phyloP scores from a whole-genome alignment of 2,797 vertebrate genomes.

The Pelobates cultripes region DNA sequence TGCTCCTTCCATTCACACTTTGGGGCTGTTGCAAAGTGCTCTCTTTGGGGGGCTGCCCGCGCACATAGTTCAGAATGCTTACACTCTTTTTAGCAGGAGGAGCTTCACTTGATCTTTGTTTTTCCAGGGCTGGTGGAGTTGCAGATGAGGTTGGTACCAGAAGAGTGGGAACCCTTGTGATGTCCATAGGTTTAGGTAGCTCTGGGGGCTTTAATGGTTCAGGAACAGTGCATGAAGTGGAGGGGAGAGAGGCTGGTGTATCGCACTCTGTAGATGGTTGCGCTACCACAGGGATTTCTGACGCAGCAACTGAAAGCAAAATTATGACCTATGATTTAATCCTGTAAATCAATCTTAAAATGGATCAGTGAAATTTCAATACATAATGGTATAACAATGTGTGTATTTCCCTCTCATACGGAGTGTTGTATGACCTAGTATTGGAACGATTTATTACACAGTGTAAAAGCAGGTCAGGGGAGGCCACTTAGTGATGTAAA shows the following conservation, averaged over 20 bases:
- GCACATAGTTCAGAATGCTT: constrained; percentile 86
- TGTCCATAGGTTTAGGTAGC: constrained; percentile 73
- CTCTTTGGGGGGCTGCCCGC: constrained; percentile 86
- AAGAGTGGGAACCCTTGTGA: constrained; percentile 65
- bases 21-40: constrained; percentile 73
- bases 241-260: constrained; percentile 69
- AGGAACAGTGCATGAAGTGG: constrained; percentile 50
- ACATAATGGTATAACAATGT: too few species aligned
- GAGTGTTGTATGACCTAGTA: too few species aligned
- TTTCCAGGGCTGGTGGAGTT: constrained; percentile 69
- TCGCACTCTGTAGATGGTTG: constrained; percentile 77
- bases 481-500: too few species aligned
- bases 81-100: constrained; percentile 79
- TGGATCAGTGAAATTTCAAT: too few species aligned
- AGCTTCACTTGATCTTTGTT: constrained; percentile 76
- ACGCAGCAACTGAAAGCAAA: constrained; percentile 53
- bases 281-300: constrained; percentile 75
- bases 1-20: constrained; percentile 88
- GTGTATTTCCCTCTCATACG: too few species aligned
- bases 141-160: constrained; percentile 38
- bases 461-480: too few species aligned
- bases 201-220: constrained; percentile 73
- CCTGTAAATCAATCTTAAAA: too few species aligned
- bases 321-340: not conserved
- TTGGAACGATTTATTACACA: too few species aligned